Evolutionary conservation across 2,888 invertebrate genomes (phyloP).

Genomic region (Dendrolimus pini): DNA sequence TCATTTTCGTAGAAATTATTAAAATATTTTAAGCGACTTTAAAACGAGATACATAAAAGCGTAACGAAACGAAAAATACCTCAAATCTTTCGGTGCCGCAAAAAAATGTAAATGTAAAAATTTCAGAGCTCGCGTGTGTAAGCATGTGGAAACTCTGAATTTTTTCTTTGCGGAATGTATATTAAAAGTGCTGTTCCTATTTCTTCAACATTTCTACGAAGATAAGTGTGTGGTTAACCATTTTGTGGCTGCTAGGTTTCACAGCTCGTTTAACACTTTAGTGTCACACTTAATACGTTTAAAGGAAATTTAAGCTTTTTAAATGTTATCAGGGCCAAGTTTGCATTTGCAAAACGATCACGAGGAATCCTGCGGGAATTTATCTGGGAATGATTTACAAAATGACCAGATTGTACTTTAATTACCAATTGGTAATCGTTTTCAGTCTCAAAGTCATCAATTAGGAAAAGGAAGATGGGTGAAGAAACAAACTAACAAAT

Average conservation of each 20-base stretch:
- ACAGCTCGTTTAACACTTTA: not conserved
- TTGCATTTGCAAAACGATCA: too few species aligned
- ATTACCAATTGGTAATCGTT: too few species aligned
- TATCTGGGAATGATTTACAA: too few species aligned
- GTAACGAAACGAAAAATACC: slow-evolving; percentile 3
- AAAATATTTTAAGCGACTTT: not conserved
- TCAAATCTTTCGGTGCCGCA: slow-evolving; percentile 1
- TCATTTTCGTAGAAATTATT: too few species aligned
- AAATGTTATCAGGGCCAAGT: too few species aligned
- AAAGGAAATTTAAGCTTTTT: too few species aligned
- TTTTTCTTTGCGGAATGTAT: slow-evolving; percentile 4
- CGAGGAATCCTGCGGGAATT: too few species aligned
- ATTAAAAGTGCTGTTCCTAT: slow-evolving; percentile 3
- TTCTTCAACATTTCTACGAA: not conserved
- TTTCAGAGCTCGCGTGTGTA: slow-evolving; percentile 1
- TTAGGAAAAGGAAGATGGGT: too few species aligned
- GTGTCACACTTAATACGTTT: not conserved
- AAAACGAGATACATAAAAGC: not conserved
- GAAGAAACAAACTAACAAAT: too few species aligned
- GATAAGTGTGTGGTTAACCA: not conserved
- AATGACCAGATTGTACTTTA: too few species aligned
- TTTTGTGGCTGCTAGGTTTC: not conserved
- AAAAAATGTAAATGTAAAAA: slow-evolving; percentile 7
- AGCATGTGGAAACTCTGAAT: not conserved
- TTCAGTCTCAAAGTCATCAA: too few species aligned